phyloP scores from a whole-genome alignment of 53 echinoderm and acorn worm species.

The Actinopyga echinites region DNA sequence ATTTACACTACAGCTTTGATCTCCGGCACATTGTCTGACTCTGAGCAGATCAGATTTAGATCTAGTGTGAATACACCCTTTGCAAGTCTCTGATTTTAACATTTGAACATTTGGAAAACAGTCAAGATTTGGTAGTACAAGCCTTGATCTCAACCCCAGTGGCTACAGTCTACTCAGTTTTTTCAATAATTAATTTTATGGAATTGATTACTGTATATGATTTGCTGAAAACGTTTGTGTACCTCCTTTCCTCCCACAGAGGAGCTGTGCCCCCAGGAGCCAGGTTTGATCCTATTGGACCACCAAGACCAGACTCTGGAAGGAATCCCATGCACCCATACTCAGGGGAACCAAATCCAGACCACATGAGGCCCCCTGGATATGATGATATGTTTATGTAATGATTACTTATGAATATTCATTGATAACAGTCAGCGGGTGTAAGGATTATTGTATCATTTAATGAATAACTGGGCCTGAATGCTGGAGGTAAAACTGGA shows the following conservation, averaged over 20 bases:
- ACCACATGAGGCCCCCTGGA: constrained; percentile 84
- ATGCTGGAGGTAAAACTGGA: no score
- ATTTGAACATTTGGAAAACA: no score
- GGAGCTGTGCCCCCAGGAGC: constrained; percentile 87
- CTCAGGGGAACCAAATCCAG: constrained; percentile 79
- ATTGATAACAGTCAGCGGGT: background rate
- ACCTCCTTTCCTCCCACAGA: constrained; percentile 66
- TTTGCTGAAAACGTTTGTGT: background rate
- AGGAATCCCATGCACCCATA: constrained; percentile 63
- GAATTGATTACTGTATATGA: background rate
- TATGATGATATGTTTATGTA: constrained; percentile 95
- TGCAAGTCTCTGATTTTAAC: no score
- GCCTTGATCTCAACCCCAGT: no score
- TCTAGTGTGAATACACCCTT: no score
- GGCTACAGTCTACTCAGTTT: no score
- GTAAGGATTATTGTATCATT: background rate
- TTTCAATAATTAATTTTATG: background rate
- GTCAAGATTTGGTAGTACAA: no score
- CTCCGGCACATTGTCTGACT: no score
- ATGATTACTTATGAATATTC: background rate
- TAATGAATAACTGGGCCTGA: no score
- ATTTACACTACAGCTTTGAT: no score
- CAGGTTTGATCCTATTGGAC: constrained; percentile 89
- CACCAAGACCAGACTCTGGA: constrained; percentile 70
- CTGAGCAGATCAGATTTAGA: no score